A percentile compares a stretch with the other conserved stretches of the same genome.
These are phyloP conservation scores for Oryzias javanicus DNA, from an alignment of 2,113 vertebrate species.

Conservation along the genomic window DNA sequence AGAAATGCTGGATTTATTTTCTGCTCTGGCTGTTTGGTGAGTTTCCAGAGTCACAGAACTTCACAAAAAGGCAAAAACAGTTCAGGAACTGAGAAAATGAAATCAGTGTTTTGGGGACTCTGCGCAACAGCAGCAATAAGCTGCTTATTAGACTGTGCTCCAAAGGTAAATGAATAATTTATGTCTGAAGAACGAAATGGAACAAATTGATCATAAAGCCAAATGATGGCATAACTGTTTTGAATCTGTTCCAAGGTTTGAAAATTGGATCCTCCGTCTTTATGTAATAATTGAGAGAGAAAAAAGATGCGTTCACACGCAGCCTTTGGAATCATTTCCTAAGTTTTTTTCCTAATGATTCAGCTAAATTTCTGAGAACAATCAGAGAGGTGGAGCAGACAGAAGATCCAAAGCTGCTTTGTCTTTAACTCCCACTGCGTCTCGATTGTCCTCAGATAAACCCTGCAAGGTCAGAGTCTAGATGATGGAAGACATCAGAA, in stretches of 20 bases:
- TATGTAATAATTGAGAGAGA: constrained; percentile 20
- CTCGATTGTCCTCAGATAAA: background rate
- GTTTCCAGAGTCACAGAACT: constrained; percentile 1
- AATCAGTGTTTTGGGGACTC: constrained; percentile 38
- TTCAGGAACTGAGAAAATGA: constrained; percentile 18
- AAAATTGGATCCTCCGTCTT: constrained; percentile 32
- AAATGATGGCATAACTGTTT: constrained; percentile 28
- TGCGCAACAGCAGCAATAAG: constrained; percentile 34
- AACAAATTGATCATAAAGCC: constrained; percentile 51
- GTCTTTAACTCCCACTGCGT: no score
- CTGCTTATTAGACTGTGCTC: constrained; percentile 32
- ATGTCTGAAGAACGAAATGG: constrained; percentile 26
- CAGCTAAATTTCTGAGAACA: no score
- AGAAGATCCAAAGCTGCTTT: no score
- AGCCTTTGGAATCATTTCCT: constrained; percentile 33
- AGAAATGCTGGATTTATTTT: background rate
- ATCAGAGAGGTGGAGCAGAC: no score
- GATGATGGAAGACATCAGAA: background rate
- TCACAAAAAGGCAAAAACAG: background rate
- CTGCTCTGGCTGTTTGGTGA: background rate
- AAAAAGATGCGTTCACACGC: constrained; percentile 1
- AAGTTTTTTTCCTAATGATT: constrained; percentile 20
- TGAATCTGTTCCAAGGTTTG: constrained; percentile 37
- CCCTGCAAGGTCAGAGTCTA: background rate
- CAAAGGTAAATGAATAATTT: constrained; percentile 46